Conservation (phyloP, 2,888 invertebrate species). For the Drosophila histrio region DNA sequence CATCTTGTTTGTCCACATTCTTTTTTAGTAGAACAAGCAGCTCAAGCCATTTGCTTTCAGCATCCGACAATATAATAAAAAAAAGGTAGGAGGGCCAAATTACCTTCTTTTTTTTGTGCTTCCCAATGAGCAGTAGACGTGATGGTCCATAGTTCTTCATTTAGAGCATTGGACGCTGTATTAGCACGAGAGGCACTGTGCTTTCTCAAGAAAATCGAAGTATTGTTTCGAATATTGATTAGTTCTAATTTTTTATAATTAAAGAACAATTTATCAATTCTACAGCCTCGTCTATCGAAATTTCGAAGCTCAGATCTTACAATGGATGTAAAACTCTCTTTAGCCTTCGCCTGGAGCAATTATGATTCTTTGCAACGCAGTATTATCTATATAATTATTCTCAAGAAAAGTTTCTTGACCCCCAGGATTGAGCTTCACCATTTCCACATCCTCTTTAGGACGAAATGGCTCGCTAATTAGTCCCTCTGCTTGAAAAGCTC, state of each 20-base stretch:
- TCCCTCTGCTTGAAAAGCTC: neutral
- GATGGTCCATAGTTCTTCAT: no score
- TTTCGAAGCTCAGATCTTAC: no score
- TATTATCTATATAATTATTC: constrained; percentile 28
- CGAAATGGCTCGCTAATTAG: neutral
- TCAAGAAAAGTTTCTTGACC: constrained; percentile 38
- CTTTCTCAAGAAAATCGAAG: neutral
- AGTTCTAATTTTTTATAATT: no score
- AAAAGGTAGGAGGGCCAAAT: neutral
- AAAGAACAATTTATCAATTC: no score
- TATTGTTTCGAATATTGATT: neutral
- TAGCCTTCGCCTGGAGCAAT: constrained; percentile 37
- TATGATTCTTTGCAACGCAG: constrained; percentile 9
- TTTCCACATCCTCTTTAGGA: constrained; percentile 19
- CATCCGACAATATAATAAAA: neutral
- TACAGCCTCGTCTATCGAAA: no score
- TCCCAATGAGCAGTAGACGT: constrained; percentile 46
- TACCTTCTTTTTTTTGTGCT: constrained; percentile 31
- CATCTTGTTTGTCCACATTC: no score
- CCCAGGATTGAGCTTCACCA: constrained; percentile 5
- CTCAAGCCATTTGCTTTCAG: neutral
- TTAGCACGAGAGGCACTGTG: neutral
- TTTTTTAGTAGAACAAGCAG: neutral
- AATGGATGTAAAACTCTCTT: no score
- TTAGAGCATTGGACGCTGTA: no score